Conservation (phyloP, 2,888 invertebrate species). For the Mythimna pallens region DNA sequence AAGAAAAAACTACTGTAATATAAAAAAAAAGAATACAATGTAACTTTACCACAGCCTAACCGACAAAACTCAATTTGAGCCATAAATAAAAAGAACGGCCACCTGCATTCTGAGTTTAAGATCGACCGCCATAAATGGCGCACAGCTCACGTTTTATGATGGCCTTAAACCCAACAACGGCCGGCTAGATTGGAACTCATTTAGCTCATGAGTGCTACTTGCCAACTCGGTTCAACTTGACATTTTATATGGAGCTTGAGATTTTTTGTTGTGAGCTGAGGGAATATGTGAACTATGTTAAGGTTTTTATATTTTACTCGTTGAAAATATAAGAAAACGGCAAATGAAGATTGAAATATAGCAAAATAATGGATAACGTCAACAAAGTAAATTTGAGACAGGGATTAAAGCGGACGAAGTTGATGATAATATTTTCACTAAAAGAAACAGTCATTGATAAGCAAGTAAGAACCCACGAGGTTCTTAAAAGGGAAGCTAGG, state of each 20-base stretch:
- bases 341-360: neutral
- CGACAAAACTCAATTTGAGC: slow-evolving; percentile 52
- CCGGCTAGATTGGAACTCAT: slow-evolving; percentile 81
- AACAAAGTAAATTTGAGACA: too few relatives aligned
- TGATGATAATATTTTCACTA: too few relatives aligned
- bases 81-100: slow-evolving; percentile 51
- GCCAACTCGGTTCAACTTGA: slow-evolving; percentile 50
- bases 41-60: slow-evolving; percentile 3
- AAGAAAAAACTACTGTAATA: neutral
- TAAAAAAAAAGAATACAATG: neutral
- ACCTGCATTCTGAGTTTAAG: slow-evolving; percentile 73
- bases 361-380: too few relatives aligned
- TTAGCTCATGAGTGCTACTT: slow-evolving; percentile 77
- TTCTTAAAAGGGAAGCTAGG: too few relatives aligned
- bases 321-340: neutral
- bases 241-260: slow-evolving; percentile 56
- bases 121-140: slow-evolving; percentile 66
- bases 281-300: neutral
- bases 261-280: slow-evolving; percentile 25
- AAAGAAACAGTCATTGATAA: too few relatives aligned
- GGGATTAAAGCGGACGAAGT: too few relatives aligned
- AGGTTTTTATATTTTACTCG: neutral
- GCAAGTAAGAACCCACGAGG: too few relatives aligned
- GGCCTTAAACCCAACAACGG: slow-evolving; percentile 79
- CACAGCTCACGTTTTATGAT: slow-evolving; percentile 74